Conservation (phyloP, 2,797 vertebrate species). For the Labroides dimidiatus region DNA sequence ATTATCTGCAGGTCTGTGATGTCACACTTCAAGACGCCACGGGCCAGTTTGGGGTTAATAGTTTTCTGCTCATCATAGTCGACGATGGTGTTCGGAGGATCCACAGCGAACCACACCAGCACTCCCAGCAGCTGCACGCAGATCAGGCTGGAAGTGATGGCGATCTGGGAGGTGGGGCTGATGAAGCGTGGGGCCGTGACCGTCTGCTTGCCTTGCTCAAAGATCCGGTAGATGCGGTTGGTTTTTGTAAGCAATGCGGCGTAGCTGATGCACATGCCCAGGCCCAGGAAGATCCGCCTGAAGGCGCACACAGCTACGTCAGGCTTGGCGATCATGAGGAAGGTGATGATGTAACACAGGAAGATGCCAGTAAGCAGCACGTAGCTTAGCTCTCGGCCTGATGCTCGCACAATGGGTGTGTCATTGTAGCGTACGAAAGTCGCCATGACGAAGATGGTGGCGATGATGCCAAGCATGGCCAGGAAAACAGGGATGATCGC, state of each 20-base stretch:
- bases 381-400: conserved; percentile 96
- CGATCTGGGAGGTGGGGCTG: conserved; percentile 97
- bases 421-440: conserved; percentile 97
- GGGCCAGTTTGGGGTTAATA: conserved; percentile 91
- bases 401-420: conserved; percentile 97
- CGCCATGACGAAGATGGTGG: conserved; percentile 98
- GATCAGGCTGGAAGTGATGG: conserved; percentile 96
- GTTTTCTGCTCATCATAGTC: conserved; percentile 98
- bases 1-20: conserved; percentile 99
- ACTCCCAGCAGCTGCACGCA: conserved; percentile 96
- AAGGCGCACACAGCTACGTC: conserved; percentile 95
- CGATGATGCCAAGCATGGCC: conserved; percentile 97
- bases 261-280: conserved; percentile 99
- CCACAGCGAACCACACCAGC: conserved; percentile 96
- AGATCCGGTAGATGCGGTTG: conserved; percentile 98
- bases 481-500: conserved; percentile 96
- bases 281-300: conserved; percentile 94
- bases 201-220: conserved; percentile 98
- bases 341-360: conserved; percentile 98
- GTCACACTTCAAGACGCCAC: conserved; percentile 98
- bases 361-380: conserved; percentile 97
- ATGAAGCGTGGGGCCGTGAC: conserved; percentile 96
- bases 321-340: conserved; percentile 98
- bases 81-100: conserved; percentile 95
- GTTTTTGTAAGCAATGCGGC: conserved; percentile 98